A percentile compares a stretch with the other conserved stretches of the same genome.
Conservation (phyloP, 2,797 vertebrate genomes). For the Neosilurus mollespiculum region DNA sequence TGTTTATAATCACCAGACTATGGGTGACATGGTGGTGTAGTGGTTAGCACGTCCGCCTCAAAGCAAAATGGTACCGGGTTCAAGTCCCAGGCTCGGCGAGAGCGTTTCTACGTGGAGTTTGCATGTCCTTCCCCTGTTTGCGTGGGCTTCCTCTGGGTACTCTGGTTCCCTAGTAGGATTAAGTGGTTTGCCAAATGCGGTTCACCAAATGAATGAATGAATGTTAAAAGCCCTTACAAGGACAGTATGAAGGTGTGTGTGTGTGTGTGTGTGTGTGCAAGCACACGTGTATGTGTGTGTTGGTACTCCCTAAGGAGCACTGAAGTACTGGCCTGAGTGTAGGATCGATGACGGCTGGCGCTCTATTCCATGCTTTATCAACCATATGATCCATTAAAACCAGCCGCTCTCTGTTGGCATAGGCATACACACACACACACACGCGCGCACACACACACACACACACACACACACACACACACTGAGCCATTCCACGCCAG, state of each 20-base stretch:
- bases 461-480: conserved; percentile 16
- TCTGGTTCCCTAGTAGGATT: no score
- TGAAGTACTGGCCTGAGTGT: conserved; percentile 55
- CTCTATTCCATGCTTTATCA: conserved; percentile 71
- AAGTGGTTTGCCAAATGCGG: no score
- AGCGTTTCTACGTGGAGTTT: no score
- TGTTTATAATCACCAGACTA: no score
- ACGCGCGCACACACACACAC: conserved; percentile 34
- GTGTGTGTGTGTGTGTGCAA: not conserved
- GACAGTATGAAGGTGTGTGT: not conserved
- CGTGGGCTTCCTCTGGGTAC: no score
- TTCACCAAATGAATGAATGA: no score
- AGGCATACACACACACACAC: conserved; percentile 33
- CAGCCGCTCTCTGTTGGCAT: conserved; percentile 42
- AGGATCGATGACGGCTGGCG: conserved; percentile 65
- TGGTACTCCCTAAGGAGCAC: conserved; percentile 38
- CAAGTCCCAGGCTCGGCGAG: no score
- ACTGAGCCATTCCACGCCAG: conserved; percentile 50
- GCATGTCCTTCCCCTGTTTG: no score
- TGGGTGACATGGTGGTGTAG: no score
- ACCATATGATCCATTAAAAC: conserved; percentile 72
- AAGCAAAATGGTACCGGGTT: no score
- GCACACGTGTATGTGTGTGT: conserved; percentile 24
- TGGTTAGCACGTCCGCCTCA: no score
- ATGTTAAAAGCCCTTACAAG: not conserved